Percentiles rank a stretch among this genome's conserved stretches.
Evolutionary conservation across 1,140 invertebrate genomes (phyloP).

Genomic region (Drosophila miranda): DNA sequence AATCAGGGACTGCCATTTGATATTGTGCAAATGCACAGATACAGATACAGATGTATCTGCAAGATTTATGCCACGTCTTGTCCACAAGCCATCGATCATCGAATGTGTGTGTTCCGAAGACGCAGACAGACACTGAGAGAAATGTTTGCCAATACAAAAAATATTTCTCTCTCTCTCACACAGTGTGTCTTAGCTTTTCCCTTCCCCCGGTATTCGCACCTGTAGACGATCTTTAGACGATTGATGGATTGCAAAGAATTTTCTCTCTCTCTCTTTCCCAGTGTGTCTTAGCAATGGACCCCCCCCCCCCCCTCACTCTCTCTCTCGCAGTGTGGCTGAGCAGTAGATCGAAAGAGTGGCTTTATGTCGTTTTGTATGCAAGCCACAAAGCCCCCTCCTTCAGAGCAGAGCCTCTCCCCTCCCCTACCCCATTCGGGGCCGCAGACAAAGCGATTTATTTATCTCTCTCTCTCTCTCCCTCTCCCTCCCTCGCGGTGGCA

Average conservation of each 20-base stretch:
- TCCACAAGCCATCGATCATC: slow-evolving; percentile 67
- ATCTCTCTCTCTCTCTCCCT: slow-evolving; percentile 10
- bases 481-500: slow-evolving; percentile 31
- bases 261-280: background rate
- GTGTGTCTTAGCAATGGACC: background rate
- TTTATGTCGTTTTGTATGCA: slow-evolving; percentile 23
- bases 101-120: slow-evolving; percentile 43
- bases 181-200: background rate
- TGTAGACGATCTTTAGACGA: too few species aligned
- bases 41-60: slow-evolving; percentile 5
- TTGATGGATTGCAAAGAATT: too few species aligned
- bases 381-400: slow-evolving; percentile 20
- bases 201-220: too few species aligned
- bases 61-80: slow-evolving; percentile 54
- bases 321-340: slow-evolving; percentile 11
- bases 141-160: background rate
- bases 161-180: too few species aligned
- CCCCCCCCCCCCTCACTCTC: background rate
- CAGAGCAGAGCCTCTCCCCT: background rate
- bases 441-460: slow-evolving; percentile 51
- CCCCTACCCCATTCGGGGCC: background rate
- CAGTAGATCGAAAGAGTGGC: background rate
- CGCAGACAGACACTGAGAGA: slow-evolving; percentile 11
- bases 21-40: background rate
- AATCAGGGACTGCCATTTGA: slow-evolving; percentile 18